Base-by-base conservation (phyloP, 2,113 vertebrate species). In the Oreochromis spilurus region DNA sequence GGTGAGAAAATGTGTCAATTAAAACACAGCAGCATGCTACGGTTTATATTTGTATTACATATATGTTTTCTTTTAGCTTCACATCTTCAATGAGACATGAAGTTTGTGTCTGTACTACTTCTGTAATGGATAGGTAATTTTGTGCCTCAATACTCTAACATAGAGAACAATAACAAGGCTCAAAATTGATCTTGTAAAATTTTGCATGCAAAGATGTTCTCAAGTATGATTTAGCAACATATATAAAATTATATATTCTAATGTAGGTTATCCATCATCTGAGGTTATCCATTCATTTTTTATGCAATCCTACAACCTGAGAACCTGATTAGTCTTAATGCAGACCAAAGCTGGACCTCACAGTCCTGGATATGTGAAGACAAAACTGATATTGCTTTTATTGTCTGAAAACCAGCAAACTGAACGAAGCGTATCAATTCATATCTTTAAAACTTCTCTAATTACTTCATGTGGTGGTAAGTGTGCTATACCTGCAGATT, bases 401-500 rank as follows among this genome's bases (percentile, higher is more conserved):
- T 31, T 75, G 70, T 48, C 43, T 75, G 24, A 75, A 75, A 75
- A 14, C 24, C 24, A 48, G 70, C 70, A 45, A 72, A 43, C 4
- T 14, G 17, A 60, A 26, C 1, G 0, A 53, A 81, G 53, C 13
- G 24, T 70, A 67, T 82, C 45, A 36, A 67, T 21, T 3, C 1
- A 16, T 24, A 40, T 2, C 4, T 70, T 36, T 45, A 19, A 67
- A 53, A 24, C 5, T 9, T 31, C 70, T 50, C 16, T 50, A n/a
- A 29, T 50, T 77, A 50, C 13, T 13, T 77, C 36, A 40, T 38
- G 6, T 29, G 2, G 0, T 40, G 9, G 65, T 34, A 81, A 53
- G n/a, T 6, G 29, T 40, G 7, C 1, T 9, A n/a, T 89, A 95
- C 94, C 91, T 89, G 87, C 2, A 21, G 7, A 45, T 87, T 78